Evolutionary conservation across 2,888 invertebrate genomes (phyloP).

Genomic region (Meteorus cinctellus): DNA sequence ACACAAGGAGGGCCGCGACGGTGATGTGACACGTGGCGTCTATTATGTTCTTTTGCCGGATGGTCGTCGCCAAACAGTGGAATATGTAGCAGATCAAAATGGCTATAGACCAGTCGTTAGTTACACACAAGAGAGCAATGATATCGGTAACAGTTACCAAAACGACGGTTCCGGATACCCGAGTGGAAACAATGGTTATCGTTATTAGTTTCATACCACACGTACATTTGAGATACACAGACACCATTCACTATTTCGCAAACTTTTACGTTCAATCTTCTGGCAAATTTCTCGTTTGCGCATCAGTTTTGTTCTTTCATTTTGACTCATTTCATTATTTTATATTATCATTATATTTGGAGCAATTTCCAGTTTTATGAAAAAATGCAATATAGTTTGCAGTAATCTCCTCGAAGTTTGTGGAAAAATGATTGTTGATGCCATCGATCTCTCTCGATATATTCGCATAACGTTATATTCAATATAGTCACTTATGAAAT

Average conservation of each 20-base stretch:
- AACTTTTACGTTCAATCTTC: not conserved
- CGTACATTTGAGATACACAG: not conserved
- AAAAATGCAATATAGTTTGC: not conserved
- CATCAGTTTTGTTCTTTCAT: not conserved
- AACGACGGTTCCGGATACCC: slow-evolving; percentile 51
- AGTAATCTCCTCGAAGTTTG: not conserved
- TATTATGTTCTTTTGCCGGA: slow-evolving; percentile 73
- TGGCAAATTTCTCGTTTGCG: not conserved
- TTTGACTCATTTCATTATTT: no score
- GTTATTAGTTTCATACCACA: slow-evolving; percentile 50
- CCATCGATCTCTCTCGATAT: no score
- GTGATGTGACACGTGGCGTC: slow-evolving; percentile 69
- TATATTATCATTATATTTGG: not conserved
- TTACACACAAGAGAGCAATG: slow-evolving; percentile 76
- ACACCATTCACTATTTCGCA: slow-evolving; percentile 1
- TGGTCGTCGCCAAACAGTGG: slow-evolving; percentile 77
- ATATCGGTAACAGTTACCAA: slow-evolving; percentile 53
- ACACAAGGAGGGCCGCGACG: slow-evolving; percentile 72
- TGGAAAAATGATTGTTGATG: not conserved
- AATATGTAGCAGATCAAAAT: slow-evolving; percentile 81
- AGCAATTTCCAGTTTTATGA: not conserved
- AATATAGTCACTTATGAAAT: no score
- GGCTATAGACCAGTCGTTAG: slow-evolving; percentile 82
- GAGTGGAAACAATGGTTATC: slow-evolving; percentile 55
- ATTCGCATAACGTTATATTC: no score